Base-by-base conservation (phyloP, 2,888 invertebrate species). In the Lepas anatifera region DNA sequence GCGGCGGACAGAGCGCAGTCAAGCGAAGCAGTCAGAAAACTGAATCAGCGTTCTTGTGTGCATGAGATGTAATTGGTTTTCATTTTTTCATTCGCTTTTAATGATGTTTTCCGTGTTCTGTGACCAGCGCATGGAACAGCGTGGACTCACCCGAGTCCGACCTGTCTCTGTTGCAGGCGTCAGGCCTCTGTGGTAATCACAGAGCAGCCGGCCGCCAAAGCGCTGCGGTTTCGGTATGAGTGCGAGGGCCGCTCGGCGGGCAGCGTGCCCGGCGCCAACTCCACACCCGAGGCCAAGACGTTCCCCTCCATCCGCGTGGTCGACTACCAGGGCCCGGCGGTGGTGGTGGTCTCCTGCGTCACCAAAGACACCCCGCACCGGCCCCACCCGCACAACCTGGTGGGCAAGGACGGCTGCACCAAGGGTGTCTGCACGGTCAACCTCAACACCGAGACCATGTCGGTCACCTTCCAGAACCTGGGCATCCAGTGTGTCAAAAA, bases 181-280 rank as follows among this genome's bases (percentile, higher is more conserved):
- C 58, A 68, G 29, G 71, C 89, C 22, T 85, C 84, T 77, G 89
- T 93, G 16, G 86, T 87, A 79, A 93, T 97, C 75, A 81, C 88
- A 58, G 95, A 95, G 79, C 93, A 97, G 80, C 97, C 97, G 1
- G 94, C 94, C 39, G 86, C 91, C 69, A 92, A 95, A 79, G 92
- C 93, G 0, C 84, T 95, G 71, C 84, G 93, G 78, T 95, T 94
- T 81, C 86, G 95, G 11, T 97, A 97, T 81, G 92, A 94, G 79
- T 97, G 96, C 83, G 97, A 97, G 81, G 96, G 96, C 8, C 85
- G 96, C 77, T 95, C 94, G 32, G 96, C 96, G 72, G 97, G 96
- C 46, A 95, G 95, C 75, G 93, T 97, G 77, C 95, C 95, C 67
- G 97, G 96, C 70, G 88, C 88, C 69, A 88, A 86, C 78, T 93